These are phyloP conservation scores for Ptychoptera albimana DNA, from an alignment of 2,888 invertebrate genomes.

Conservation along the genomic window DNA sequence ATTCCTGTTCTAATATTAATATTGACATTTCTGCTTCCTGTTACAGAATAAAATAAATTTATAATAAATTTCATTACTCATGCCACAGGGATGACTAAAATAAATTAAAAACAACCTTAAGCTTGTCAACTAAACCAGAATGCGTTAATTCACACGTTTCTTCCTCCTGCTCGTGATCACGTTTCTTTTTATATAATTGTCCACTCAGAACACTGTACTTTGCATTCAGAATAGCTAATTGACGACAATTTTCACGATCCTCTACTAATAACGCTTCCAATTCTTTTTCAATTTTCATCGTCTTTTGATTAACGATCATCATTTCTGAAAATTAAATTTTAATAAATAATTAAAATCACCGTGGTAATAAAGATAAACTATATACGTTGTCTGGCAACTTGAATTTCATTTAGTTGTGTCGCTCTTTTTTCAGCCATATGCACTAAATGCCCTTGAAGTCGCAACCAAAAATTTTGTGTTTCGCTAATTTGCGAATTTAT, in stretches of 20 bases:
- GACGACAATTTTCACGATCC: conserved; percentile 38
- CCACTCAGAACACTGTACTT: conserved; percentile 41
- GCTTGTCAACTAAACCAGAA: conserved; percentile 32
- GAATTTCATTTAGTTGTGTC: conserved; percentile 48
- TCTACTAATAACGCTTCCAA: conserved; percentile 39
- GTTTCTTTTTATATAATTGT: conserved; percentile 37
- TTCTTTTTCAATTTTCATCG: conserved; percentile 48
- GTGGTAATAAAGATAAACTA: conserved; percentile 7
- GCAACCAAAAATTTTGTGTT: conserved; percentile 58
- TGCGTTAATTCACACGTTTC: conserved; percentile 37
- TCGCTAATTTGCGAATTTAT: conserved; percentile 43
- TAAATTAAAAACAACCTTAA: conserved; percentile 28
- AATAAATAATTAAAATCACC: background rate
- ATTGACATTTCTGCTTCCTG: conserved; percentile 54
- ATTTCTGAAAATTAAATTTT: conserved; percentile 16
- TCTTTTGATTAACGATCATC: conserved; percentile 54
- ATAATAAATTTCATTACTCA: background rate
- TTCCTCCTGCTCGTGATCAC: conserved; percentile 36
- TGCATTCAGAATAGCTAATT: conserved; percentile 42
- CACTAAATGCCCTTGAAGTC: conserved; percentile 57
- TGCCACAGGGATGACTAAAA: background rate
- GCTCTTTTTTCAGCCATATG: conserved; percentile 51
- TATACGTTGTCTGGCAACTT: conserved; percentile 54
- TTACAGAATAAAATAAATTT: conserved; percentile 10
- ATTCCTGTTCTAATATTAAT: conserved; percentile 48